phyloP scores from a whole-genome alignment of 1,140 invertebrate genomes.

The Conus betulinus region DNA sequence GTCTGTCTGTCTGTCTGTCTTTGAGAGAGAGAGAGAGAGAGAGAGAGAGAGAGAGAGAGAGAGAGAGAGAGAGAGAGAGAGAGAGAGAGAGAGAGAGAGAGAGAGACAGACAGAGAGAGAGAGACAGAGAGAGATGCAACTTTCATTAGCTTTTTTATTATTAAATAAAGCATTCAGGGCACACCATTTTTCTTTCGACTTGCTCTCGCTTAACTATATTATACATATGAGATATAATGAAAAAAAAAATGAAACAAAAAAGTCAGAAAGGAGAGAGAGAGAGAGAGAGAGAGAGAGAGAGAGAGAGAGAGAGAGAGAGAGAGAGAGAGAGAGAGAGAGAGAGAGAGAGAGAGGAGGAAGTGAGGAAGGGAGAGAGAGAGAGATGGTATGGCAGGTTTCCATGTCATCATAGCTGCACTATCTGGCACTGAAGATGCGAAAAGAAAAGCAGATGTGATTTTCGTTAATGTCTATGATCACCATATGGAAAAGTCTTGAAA shows the following conservation, averaged over 20 bases:
- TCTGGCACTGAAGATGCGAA: no score
- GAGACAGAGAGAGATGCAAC: no score
- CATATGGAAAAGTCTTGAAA: no score
- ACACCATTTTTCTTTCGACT: no score
- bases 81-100: neutral
- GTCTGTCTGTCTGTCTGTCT: no score
- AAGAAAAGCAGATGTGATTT: no score
- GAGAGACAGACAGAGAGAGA: no score
- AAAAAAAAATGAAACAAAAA: neutral
- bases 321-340: constrained; percentile 1
- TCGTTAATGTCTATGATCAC: no score
- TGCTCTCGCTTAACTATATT: no score
- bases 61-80: neutral
- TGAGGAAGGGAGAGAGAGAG: neutral
- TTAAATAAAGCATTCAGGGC: no score
- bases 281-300: constrained; percentile 2
- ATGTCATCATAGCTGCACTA: no score
- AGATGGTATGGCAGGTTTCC: neutral
- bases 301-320: neutral
- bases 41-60: neutral
- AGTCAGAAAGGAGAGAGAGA: neutral
- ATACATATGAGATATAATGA: neutral
- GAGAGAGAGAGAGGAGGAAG: neutral
- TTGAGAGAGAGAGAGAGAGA: neutral
- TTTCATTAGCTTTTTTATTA: no score